Evolutionary conservation across 2,797 vertebrate genomes (phyloP).

Genomic region (Brotula barbata): DNA sequence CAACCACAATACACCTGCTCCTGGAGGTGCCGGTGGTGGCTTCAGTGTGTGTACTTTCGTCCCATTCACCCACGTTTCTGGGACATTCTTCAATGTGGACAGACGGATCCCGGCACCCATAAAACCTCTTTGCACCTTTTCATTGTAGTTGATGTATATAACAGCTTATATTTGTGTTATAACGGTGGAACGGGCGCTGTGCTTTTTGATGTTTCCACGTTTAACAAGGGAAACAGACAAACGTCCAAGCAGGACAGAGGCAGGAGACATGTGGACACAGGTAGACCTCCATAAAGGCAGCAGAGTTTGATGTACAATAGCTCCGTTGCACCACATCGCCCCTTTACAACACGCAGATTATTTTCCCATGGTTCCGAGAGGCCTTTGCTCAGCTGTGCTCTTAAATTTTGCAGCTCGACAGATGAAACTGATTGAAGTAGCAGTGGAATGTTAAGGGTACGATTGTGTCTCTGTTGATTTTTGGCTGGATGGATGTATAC

Average conservation of each 20-base stretch:
- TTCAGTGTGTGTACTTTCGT: conserved; percentile 10
- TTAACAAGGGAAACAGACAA: conserved; percentile 12
- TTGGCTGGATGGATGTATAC: background rate
- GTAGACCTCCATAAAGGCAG: background rate
- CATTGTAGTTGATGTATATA: conserved; percentile 53
- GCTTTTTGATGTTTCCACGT: conserved; percentile 29
- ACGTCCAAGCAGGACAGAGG: background rate
- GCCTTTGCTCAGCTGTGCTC: conserved; percentile 49
- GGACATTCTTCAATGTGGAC: background rate
- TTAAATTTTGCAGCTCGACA: conserved; percentile 23
- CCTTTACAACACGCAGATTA: conserved; percentile 40
- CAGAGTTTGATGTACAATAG: conserved; percentile 34
- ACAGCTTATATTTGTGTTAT: conserved; percentile 45
- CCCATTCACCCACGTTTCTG: background rate
- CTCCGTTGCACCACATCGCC: conserved; percentile 36
- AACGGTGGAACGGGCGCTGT: background rate
- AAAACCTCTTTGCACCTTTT: conserved; percentile 26
- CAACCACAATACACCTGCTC: conserved; percentile 27
- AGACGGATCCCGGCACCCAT: background rate
- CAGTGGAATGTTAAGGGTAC: conserved; percentile 31
- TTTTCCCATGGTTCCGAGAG: conserved; percentile 49
- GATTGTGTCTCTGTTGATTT: too few relatives aligned
- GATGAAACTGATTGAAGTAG: conserved; percentile 38
- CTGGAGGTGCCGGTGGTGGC: conserved; percentile 12
- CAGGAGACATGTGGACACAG: conserved; percentile 7